These are phyloP conservation scores for Ciconia boyciana DNA, from an alignment of 2,113 vertebrate genomes.

Conservation along the genomic window DNA sequence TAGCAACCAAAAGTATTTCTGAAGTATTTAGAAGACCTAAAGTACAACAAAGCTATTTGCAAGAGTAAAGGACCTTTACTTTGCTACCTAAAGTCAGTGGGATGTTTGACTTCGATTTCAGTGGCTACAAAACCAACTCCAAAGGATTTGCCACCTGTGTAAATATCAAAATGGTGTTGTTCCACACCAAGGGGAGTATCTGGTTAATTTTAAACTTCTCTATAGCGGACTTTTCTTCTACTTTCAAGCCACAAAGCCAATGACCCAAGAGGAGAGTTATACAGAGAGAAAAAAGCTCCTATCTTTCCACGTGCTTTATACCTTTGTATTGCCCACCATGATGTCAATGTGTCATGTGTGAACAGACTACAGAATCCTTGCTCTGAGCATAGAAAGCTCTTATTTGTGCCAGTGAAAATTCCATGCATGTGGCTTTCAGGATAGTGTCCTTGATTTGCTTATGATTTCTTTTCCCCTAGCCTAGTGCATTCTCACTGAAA, in stretches of 20 bases:
- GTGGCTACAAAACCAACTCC: neutral
- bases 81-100: neutral
- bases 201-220: neutral
- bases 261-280: neutral
- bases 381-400: neutral
- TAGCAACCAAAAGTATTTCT: neutral
- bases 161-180: neutral
- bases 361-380: neutral
- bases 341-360: rapidly evolving
- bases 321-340: neutral
- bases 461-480: neutral
- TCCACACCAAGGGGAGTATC: neutral
- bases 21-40: neutral
- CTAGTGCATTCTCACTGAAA: neutral
- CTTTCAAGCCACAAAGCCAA: neutral
- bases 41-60: neutral
- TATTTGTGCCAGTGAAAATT: neutral
- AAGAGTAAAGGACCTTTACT: neutral
- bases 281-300: neutral
- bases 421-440: neutral
- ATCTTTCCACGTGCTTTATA: neutral
- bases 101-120: neutral
- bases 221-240: neutral
- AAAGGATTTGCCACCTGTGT: neutral
- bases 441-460: neutral